These are phyloP conservation scores for Urophycis tenuis DNA, from an alignment of 2,797 vertebrate genomes.

Conservation along the genomic window DNA sequence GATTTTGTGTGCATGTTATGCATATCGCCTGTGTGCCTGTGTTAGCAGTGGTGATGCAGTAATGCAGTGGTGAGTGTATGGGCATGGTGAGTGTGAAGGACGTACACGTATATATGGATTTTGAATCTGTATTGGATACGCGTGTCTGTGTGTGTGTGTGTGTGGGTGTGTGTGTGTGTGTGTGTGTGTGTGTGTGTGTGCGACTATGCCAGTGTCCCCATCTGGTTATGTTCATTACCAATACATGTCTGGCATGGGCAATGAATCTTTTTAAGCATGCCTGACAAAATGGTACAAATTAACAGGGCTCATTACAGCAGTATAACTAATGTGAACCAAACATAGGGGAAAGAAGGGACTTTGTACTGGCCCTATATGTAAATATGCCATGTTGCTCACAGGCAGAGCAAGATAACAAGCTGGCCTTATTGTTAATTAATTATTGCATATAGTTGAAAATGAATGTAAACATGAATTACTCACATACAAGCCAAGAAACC, in stretches of 20 bases:
- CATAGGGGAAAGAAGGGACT: conserved; percentile 43
- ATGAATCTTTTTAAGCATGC: conserved; percentile 38
- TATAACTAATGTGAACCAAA: conserved; percentile 41
- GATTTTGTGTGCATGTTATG: too few species aligned
- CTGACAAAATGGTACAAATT: conserved; percentile 59
- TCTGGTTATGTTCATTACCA: conserved; percentile 25
- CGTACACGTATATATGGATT: too few species aligned
- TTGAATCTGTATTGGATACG: too few species aligned
- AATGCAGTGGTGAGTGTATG: background rate
- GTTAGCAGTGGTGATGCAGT: too few species aligned
- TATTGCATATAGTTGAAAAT: conserved; percentile 47
- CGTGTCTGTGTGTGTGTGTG: too few species aligned
- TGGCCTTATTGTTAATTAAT: conserved; percentile 46
- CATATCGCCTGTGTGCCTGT: too few species aligned
- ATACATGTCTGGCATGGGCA: conserved; percentile 30
- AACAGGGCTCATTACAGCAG: conserved; percentile 39
- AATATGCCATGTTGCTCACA: conserved; percentile 31
- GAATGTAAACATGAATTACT: conserved; percentile 22
- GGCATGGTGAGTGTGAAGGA: too few species aligned
- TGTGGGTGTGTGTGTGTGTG: too few species aligned
- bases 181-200: conserved; percentile 5
- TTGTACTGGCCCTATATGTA: conserved; percentile 22
- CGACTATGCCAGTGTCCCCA: background rate
- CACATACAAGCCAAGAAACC: too few species aligned
- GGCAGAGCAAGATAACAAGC: conserved; percentile 36